Conservation (phyloP, 2,797 vertebrate species). For the Oryzias sinensis region DNA sequence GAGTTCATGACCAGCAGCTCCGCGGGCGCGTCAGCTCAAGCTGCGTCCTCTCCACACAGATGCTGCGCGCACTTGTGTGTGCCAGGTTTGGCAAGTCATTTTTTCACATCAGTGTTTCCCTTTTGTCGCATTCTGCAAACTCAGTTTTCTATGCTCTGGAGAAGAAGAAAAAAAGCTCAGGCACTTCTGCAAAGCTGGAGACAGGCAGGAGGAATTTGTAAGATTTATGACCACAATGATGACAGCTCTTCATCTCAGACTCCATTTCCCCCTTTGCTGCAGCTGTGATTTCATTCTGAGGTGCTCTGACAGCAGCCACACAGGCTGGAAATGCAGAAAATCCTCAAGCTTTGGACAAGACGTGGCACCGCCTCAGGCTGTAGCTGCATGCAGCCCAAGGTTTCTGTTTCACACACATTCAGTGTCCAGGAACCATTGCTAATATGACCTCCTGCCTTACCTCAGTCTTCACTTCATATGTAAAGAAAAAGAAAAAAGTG, state of each 20-base stretch:
- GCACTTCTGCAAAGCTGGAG: constrained; percentile 26
- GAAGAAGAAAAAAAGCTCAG: not conserved
- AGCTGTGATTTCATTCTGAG: constrained; percentile 43
- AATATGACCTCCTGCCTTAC: constrained; percentile 1
- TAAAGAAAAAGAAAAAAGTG: constrained; percentile 8
- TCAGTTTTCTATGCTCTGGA: constrained; percentile 2
- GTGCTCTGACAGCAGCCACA: constrained; percentile 13
- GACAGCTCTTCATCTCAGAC: constrained; percentile 49
- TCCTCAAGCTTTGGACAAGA: constrained; percentile 4
- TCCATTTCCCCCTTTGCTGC: constrained; percentile 43
- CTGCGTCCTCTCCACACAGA: constrained; percentile 1
- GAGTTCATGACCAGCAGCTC: constrained; percentile 8
- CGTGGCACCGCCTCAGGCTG: constrained; percentile 20
- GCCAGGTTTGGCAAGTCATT: constrained; percentile 38
- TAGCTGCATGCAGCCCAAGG: constrained; percentile 3
- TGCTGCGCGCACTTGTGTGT: constrained; percentile 10
- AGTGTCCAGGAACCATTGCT: not conserved
- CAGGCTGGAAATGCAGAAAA: constrained; percentile 14
- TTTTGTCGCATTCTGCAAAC: constrained; percentile 27
- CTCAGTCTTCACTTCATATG: constrained; percentile 26
- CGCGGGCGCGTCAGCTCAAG: constrained; percentile 5
- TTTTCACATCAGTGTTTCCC: constrained; percentile 22
- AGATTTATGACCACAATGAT: constrained; percentile 40
- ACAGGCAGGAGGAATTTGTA: constrained; percentile 31
- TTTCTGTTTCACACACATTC: not conserved